A percentile compares a stretch with the other conserved stretches of the same genome.
Conservation (phyloP, 1,140 invertebrate genomes). For the Drosophila saltans region DNA sequence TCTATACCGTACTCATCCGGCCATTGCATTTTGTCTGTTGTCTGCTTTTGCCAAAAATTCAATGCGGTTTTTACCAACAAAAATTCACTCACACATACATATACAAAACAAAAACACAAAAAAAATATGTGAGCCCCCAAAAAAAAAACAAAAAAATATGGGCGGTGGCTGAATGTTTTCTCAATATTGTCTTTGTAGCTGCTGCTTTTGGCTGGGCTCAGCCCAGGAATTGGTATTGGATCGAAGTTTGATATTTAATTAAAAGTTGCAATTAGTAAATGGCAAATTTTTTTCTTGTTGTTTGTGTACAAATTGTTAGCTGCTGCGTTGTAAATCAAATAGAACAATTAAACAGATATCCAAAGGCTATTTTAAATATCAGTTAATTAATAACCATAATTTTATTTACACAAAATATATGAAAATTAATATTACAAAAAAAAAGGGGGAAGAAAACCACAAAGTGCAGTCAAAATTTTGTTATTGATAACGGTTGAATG, state of each 20-base stretch:
- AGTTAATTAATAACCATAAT: conserved; percentile 16
- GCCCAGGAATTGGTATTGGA: conserved; percentile 12
- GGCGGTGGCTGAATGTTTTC: conserved; percentile 25
- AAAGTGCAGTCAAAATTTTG: neutral
- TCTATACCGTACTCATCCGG: conserved; percentile 17
- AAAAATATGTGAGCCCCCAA: neutral
- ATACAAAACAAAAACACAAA: neutral
- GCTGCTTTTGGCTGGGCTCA: conserved; percentile 13
- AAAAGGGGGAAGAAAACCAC: neutral
- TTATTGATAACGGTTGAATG: neutral
- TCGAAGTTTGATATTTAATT: conserved; percentile 71
- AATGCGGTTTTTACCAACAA: conserved; percentile 42
- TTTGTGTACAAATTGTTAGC: conserved; percentile 39
- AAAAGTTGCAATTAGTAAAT: conserved; percentile 67
- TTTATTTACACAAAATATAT: conserved; percentile 6
- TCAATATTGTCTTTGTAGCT: conserved; percentile 24
- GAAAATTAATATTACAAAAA: neutral
- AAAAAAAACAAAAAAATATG: conserved; percentile 1
- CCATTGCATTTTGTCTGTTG: conserved; percentile 26
- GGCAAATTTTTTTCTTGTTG: conserved; percentile 20
- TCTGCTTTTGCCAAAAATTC: conserved; percentile 44
- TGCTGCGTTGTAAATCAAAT: conserved; percentile 34
- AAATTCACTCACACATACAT: neutral
- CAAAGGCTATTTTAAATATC: conserved; percentile 11
- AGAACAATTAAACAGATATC: conserved; percentile 21